Base-by-base conservation (phyloP, 30 jellyfish, hydroid and myxozoan genomes). In the Cassiopea xamachana region DNA sequence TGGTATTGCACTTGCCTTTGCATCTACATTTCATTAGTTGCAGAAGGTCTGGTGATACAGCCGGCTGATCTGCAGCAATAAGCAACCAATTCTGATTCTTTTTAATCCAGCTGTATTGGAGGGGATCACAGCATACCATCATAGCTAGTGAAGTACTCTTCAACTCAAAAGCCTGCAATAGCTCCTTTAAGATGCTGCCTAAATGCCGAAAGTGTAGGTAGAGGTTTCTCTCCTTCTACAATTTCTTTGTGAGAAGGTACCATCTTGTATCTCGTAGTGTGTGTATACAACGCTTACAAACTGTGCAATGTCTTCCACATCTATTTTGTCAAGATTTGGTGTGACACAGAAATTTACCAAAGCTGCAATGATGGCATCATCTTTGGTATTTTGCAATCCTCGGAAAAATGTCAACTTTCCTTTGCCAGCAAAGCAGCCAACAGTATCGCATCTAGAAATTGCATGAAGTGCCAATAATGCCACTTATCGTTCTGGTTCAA, bases 31-130 rank as follows among this genome's bases (percentile, higher is more conserved):
- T 55, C 64, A 3, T 73, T 73, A 78, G 75, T 75, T 50, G 87
- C 87, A 78, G 87, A 78, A 78, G 87, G 73, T 48, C 74, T 78
- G 87, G 73, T 7, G 87, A 48, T 78, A 78, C 48, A 78, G 87
- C 87, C 45, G 73, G 87, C 73, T 73, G 83, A 45, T 73, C 83
- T 7, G 83, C n/a, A 73, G 83, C 83, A 73, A 73, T 73, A 73
- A 59, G 83, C 50, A 73, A 73, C 83, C 59, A 73, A 13, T 73
- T 73, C 7, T 73, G n/a, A 73, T 73, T 73, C 14, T 73, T 45
- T n/a, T 73, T 55, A 73, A 73, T 1, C 83, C 83, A 73, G 83
- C 83, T 6, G 50, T 73, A 73, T 50, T 73, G 60, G 83, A 73
- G 59, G 50, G 83, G 60, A 73, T 73, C 83, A 73, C 83, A 73